phyloP scores from a whole-genome alignment of 2,888 invertebrate species.

The Hermaeophaga mercurialis region DNA sequence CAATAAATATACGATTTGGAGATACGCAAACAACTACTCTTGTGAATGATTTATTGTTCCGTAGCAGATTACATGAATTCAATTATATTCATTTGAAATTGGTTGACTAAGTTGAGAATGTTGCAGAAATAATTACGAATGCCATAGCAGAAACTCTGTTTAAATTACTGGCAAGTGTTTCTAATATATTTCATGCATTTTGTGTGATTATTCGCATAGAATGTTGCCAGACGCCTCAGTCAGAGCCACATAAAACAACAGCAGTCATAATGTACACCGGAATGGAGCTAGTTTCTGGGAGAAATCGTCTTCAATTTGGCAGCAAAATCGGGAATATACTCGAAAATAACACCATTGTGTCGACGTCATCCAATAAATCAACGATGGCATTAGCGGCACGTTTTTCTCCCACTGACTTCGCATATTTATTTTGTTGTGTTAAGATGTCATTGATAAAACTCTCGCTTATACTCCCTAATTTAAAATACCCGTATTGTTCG shows the following conservation, averaged over 20 bases:
- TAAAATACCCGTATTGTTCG: too few relatives aligned
- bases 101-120: background rate
- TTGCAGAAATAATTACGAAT: background rate
- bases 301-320: slow-evolving; percentile 59
- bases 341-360: slow-evolving; percentile 48
- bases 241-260: slow-evolving; percentile 50
- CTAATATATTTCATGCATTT: slow-evolving; percentile 21
- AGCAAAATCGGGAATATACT: slow-evolving; percentile 55
- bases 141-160: background rate
- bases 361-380: slow-evolving; percentile 49
- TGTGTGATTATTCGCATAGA: slow-evolving; percentile 33
- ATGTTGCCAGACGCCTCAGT: slow-evolving; percentile 53
- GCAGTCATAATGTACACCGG: slow-evolving; percentile 56
- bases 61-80: too few relatives aligned
- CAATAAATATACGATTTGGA: too few relatives aligned
- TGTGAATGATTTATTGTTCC: too few relatives aligned
- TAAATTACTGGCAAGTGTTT: slow-evolving; percentile 8
- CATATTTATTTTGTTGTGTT: background rate
- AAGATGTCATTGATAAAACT: background rate
- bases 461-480: too few relatives aligned
- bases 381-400: slow-evolving; percentile 14
- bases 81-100: too few relatives aligned
- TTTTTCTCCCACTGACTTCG: background rate
- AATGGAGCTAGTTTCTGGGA: slow-evolving; percentile 55
- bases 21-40: too few relatives aligned